Percentiles rank a stretch among this genome's conserved stretches.
Conservation (phyloP, 1,140 invertebrate genomes). For the Drosophila ambigua region DNA sequence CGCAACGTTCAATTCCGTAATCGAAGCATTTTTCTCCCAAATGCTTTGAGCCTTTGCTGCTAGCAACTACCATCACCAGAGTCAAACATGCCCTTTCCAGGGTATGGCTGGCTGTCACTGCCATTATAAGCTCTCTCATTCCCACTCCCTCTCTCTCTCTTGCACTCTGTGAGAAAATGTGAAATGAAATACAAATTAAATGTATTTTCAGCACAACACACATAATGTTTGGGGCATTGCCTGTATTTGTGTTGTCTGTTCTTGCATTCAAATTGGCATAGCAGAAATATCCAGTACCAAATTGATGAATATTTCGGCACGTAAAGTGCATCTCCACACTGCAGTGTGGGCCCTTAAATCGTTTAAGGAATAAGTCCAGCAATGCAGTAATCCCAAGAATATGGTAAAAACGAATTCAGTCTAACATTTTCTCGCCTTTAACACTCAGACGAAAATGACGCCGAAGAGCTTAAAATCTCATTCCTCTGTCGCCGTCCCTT, state of each 20-base stretch:
- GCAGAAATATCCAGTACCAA: not conserved
- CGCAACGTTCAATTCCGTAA: too few relatives aligned
- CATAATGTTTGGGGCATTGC: not conserved
- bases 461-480: conserved; percentile 55
- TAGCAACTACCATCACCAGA: too few relatives aligned
- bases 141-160: too few relatives aligned
- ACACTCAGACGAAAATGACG: not conserved
- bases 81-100: too few relatives aligned
- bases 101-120: too few relatives aligned
- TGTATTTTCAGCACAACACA: not conserved
- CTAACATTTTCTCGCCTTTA: conserved; percentile 34
- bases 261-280: not conserved
- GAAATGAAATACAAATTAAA: not conserved
- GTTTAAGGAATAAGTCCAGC: not conserved
- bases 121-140: too few relatives aligned
- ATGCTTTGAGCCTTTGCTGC: too few relatives aligned
- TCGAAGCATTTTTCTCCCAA: too few relatives aligned
- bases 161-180: too few relatives aligned
- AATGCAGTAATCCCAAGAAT: too few relatives aligned
- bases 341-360: not conserved
- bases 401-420: conserved; percentile 16
- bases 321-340: not conserved
- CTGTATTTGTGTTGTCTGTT: not conserved
- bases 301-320: not conserved
- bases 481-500: conserved; percentile 55